These are phyloP conservation scores for Cheilosia pagana DNA, from an alignment of 2,888 invertebrate genomes.

Conservation along the genomic window DNA sequence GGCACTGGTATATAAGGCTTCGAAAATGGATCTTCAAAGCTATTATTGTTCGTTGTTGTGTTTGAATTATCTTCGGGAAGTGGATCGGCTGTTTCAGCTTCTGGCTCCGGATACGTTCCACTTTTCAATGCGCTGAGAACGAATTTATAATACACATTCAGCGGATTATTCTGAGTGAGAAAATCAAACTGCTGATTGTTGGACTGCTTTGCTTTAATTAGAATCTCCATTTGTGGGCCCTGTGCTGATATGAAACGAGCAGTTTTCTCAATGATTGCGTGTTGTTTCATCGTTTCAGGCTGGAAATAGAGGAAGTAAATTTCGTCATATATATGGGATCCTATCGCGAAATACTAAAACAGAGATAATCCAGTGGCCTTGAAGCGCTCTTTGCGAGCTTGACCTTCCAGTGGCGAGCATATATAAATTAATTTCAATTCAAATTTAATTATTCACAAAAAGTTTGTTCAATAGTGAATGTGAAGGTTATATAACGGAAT, in stretches of 20 bases:
- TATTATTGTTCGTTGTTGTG: constrained; percentile 18
- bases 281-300: constrained; percentile 94
- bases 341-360: constrained; percentile 22
- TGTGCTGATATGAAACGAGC: constrained; percentile 94
- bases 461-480: constrained; percentile 64
- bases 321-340: constrained; percentile 49
- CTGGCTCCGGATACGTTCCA: constrained; percentile 85
- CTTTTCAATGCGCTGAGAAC: constrained; percentile 88
- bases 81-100: constrained; percentile 77
- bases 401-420: constrained; percentile 38
- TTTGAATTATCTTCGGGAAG: constrained; percentile 57
- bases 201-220: constrained; percentile 98
- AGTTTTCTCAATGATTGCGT: constrained; percentile 97
- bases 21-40: constrained; percentile 58
- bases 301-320: constrained; percentile 82
- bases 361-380: constrained; percentile 57
- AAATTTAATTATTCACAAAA: constrained; percentile 63
- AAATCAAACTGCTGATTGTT: constrained; percentile 97
- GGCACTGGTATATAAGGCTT: constrained; percentile 84
- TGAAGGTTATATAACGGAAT: constrained; percentile 66
- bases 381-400: constrained; percentile 39
- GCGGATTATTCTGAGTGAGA: constrained; percentile 91
- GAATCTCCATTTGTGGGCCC: constrained; percentile 99
- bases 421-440: constrained; percentile 64
- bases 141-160: constrained; percentile 95